Conservation (phyloP, 2,888 invertebrate genomes). For the Ganaspis brasiliensis region DNA sequence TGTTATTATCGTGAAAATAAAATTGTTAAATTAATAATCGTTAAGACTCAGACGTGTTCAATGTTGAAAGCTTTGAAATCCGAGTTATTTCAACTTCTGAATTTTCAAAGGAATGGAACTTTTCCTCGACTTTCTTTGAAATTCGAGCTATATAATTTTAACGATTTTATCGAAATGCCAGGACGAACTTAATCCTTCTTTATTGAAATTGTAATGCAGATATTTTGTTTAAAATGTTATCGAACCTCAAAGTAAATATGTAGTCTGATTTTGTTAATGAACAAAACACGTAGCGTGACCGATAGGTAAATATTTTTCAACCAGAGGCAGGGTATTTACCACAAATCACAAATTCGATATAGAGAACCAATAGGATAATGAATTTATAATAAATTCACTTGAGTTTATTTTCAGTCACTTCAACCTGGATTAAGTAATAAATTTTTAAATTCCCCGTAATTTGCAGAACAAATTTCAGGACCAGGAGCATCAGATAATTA, state of each 20-base stretch:
- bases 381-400: background rate
- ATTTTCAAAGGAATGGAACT: too few relatives aligned
- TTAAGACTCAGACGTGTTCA: too few relatives aligned
- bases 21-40: too few relatives aligned
- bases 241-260: conserved; percentile 15
- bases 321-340: conserved; percentile 14
- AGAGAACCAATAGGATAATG: background rate
- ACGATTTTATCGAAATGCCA: too few relatives aligned
- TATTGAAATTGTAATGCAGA: background rate
- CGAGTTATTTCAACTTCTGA: too few relatives aligned
- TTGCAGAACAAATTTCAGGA: background rate
- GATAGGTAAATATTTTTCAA: conserved; percentile 30
- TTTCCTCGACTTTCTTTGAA: background rate
- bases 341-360: background rate
- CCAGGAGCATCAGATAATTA: conserved; percentile 1
- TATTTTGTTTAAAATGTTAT: conserved; percentile 13
- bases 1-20: too few relatives aligned
- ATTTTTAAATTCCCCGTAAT: background rate
- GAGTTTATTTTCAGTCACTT: background rate
- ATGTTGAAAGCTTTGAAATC: too few relatives aligned
- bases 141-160: too few relatives aligned
- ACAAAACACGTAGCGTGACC: conserved; percentile 19
- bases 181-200: background rate
- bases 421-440: background rate
- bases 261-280: conserved; percentile 11